Base-by-base conservation (phyloP, 2,888 invertebrate genomes). In the Drosophila meridiana region DNA sequence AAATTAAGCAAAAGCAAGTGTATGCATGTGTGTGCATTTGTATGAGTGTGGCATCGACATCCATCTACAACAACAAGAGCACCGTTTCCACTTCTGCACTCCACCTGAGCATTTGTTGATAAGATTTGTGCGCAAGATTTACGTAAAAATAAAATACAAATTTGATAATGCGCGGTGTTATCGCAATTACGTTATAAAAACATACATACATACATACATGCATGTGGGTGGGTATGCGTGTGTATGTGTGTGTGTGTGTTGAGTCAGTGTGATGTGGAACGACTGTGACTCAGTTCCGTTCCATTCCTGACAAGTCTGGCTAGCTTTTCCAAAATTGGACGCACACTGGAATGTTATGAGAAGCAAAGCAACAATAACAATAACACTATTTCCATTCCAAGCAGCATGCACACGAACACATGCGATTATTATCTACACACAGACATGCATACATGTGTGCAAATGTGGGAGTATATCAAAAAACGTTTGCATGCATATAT, bases 81-180 rank as follows among this genome's bases (percentile, higher is more conserved):
- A 14, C 28, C 28, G 6, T 30, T 20, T 8, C 43, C 34, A 42
- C 9, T n/a, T 28, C 36, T 28, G 28, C 34, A 30, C 38, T n/a
- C 40, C 26, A 34, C 40, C 69, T 40, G 36, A 50, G 70, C 38
- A 32, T 68, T 57, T 59, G 32, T 34, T 77, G 77, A 88, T 88
- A 88, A 84, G 83, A 84, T 86, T 88, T 83, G 83, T 57, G 50
- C 26, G 57, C 65, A 76, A 84, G 89, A 84, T 88, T 84, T 84
- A 72, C 73, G 78, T 87, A 77, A 71, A 87, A 73, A 69, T 73
- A 36, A 55, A 76, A 69, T 65, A 79, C 9, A 71, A 65, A 76
- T 79, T 71, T 80, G 80, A 78, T 78, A 78, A 76, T 72, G 60
- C 76, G 43, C 34, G 42, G 43, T 30, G 42, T 38, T 69, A 74